Base-by-base conservation (phyloP, 2,113 vertebrate genomes). In the Phocoena sinus region DNA sequence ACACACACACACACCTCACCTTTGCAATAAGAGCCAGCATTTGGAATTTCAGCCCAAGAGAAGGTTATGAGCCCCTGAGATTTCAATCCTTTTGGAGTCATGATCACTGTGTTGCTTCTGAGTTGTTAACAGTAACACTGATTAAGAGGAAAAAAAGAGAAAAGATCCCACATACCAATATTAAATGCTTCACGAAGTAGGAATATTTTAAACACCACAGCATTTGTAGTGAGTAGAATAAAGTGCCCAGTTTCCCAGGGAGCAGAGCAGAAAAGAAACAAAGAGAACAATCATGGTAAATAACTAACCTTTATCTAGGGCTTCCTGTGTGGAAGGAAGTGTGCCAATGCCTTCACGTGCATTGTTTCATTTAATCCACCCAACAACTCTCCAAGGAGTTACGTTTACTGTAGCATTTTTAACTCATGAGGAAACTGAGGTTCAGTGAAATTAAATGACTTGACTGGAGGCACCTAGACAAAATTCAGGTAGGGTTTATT, bases 51-150 rank as follows among this genome's bases (percentile, higher is more conserved):
- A 95, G n/a, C 63, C 68, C 38, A 62, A 93, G 71, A 93, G 50
- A 60, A 96, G 94, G 71, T 92, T 97, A 63, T 89, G 62, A 96
- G 56, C 56, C 70, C 53, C 36, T 82, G 77, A 62, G 90, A 90
- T 87, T 89, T 89, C 28, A 26, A 1, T 86, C 18, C 56, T 77
- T 94, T 60, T 3, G 7, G 23, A 94, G 26, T 58, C 83, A 58
- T 92, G 68, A 97, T 96, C 62, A 33, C 36, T 26, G 18, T 62
- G n/a, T 90, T 81, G 60, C 65, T 96, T 95, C 92, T 90, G 13
- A 92, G 58, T 73, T 63, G 53, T 83, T 96, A 95, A 97, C 89
- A 97, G 70, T 97, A 90, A 41, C 70, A 62, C 71, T 96, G 81
- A 97, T 96, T 93, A 93, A 84, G 44, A 65, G 28, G 25, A 63